Percentiles rank a stretch among this genome's conserved stretches.
Evolutionary conservation across 2,113 vertebrate genomes (phyloP).

Genomic region (Eclectus roratus): DNA sequence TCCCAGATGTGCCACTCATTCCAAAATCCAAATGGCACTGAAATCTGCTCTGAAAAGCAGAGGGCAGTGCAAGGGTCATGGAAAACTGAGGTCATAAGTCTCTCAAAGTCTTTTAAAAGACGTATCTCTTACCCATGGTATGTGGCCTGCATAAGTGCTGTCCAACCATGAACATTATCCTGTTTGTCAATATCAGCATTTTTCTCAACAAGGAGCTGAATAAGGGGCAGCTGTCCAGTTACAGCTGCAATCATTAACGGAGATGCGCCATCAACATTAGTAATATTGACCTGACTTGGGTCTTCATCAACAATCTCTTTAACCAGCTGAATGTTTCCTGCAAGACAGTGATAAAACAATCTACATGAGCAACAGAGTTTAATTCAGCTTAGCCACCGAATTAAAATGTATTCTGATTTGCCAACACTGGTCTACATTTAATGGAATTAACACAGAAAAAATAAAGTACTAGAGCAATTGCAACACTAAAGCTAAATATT

Average conservation of each 20-base stretch:
- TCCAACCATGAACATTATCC: slow-evolving; percentile 93
- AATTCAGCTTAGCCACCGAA: background rate
- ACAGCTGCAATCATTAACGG: slow-evolving; percentile 96
- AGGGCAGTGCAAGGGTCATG: background rate
- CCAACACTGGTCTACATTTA: background rate
- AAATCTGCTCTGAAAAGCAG: background rate
- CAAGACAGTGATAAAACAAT: background rate
- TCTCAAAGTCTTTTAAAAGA: background rate
- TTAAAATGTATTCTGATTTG: background rate
- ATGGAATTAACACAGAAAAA: background rate
- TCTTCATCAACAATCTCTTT: slow-evolving; percentile 94
- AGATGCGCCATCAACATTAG: slow-evolving; percentile 90
- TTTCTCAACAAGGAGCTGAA: slow-evolving; percentile 92
- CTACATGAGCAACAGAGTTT: background rate
- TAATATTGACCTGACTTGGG: slow-evolving; percentile 86
- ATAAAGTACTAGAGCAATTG: background rate
- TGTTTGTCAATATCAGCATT: slow-evolving; percentile 89
- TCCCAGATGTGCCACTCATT: background rate
- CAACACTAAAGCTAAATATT: background rate
- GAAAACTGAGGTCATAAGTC: background rate
- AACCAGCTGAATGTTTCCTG: slow-evolving; percentile 91
- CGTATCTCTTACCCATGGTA: slow-evolving; percentile 87
- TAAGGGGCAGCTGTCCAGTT: slow-evolving; percentile 88
- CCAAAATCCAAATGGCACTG: background rate
- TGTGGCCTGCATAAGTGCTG: slow-evolving; percentile 96